phyloP scores from a whole-genome alignment of 1,140 invertebrate species.

The Zaprionus davidi region DNA sequence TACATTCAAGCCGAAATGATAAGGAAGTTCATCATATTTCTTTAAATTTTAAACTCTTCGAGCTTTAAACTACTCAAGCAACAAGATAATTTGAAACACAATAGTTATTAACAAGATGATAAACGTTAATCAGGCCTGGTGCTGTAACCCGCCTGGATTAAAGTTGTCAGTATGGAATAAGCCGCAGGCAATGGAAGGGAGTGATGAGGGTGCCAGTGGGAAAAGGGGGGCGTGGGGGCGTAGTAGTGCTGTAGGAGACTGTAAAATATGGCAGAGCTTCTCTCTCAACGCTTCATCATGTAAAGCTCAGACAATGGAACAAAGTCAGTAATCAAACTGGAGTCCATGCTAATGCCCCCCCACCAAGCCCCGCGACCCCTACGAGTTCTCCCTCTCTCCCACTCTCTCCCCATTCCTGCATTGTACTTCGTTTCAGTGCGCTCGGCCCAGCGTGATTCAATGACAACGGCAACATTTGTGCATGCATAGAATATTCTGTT shows the following conservation, averaged over 20 bases:
- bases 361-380: neutral
- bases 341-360: slow-evolving; percentile 44
- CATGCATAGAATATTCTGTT: slow-evolving; percentile 81
- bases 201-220: too few relatives aligned
- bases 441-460: slow-evolving; percentile 67
- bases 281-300: slow-evolving; percentile 48
- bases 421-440: slow-evolving; percentile 4
- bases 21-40: neutral
- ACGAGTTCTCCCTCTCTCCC: neutral
- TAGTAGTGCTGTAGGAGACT: neutral
- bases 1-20: too few relatives aligned
- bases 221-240: neutral
- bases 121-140: slow-evolving; percentile 39
- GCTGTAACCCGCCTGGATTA: slow-evolving; percentile 37
- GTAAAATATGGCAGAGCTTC: slow-evolving; percentile 49
- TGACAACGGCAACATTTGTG: slow-evolving; percentile 81
- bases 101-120: slow-evolving; percentile 49
- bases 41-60: neutral
- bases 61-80: neutral
- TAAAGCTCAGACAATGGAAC: slow-evolving; percentile 51
- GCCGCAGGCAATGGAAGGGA: neutral
- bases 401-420: neutral
- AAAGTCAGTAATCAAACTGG: slow-evolving; percentile 60
- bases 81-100: slow-evolving; percentile 6
- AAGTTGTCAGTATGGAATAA: slow-evolving; percentile 30